These are phyloP conservation scores for Lordiphosa mommai DNA, from an alignment of 1,140 invertebrate species.

Conservation along the genomic window DNA sequence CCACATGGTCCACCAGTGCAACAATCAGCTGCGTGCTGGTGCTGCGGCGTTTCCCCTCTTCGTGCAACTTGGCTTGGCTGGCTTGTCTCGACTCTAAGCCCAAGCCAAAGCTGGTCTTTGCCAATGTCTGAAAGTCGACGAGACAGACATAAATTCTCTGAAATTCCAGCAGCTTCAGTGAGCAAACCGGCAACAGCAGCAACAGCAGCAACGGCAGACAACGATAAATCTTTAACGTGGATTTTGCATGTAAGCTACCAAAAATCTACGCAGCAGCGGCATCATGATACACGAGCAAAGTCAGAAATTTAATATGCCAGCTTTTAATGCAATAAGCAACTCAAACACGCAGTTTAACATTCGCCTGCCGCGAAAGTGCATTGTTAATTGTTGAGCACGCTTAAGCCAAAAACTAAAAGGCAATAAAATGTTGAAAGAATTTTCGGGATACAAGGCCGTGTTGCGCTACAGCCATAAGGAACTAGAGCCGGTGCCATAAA, in stretches of 20 bases:
- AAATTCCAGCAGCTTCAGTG: slow-evolving; percentile 37
- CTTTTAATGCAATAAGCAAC: slow-evolving; percentile 24
- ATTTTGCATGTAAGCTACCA: slow-evolving; percentile 61
- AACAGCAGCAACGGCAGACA: slow-evolving; percentile 19
- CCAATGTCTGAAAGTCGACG: slow-evolving; percentile 58
- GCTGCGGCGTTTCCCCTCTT: neutral
- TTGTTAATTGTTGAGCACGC: slow-evolving; percentile 22
- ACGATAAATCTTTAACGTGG: slow-evolving; percentile 65
- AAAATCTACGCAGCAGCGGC: slow-evolving; percentile 25
- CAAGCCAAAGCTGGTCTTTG: slow-evolving; percentile 51
- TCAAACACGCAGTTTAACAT: neutral
- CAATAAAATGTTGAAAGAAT: slow-evolving; percentile 17
- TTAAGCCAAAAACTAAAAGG: slow-evolving; percentile 26
- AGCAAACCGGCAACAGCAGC: neutral
- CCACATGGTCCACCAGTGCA: slow-evolving; percentile 43
- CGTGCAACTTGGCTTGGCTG: slow-evolving; percentile 16
- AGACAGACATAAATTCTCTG: slow-evolving; percentile 53
- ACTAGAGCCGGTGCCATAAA: slow-evolving; percentile 47
- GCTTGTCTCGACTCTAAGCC: slow-evolving; percentile 56
- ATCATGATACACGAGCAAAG: slow-evolving; percentile 43
- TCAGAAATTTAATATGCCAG: slow-evolving; percentile 43
- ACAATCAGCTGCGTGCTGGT: slow-evolving; percentile 22
- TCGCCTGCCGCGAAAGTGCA: slow-evolving; percentile 35
- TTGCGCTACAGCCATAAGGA: slow-evolving; percentile 11
- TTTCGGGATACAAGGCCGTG: neutral